Conservation (phyloP, 2,888 invertebrate species). For the Conus canariensis region DNA sequence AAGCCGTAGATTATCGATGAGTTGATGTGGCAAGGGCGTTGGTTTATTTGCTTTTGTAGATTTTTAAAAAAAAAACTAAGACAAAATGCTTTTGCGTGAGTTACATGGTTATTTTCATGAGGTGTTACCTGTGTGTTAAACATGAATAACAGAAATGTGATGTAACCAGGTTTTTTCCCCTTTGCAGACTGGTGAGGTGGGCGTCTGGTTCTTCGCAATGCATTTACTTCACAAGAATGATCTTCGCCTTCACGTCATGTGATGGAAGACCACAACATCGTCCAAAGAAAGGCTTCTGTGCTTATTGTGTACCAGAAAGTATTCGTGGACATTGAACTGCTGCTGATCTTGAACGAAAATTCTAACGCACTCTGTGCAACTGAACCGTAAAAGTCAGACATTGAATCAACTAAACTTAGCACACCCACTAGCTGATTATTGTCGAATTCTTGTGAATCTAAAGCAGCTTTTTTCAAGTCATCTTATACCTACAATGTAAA, state of each 20-base stretch:
- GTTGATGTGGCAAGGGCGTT: no score
- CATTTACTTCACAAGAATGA: constrained; percentile 5
- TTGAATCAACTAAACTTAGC: no score
- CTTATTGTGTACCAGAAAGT: neutral
- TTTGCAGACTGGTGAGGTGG: neutral
- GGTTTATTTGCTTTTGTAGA: no score
- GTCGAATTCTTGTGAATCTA: no score
- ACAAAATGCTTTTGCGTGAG: neutral
- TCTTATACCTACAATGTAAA: no score
- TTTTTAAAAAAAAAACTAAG: no score
- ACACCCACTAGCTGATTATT: no score
- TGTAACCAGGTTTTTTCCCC: neutral
- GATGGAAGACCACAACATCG: neutral
- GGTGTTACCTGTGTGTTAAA: neutral
- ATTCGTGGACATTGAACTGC: neutral
- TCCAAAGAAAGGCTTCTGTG: neutral
- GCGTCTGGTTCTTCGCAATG: neutral
- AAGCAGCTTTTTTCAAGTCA: no score
- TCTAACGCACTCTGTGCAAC: neutral
- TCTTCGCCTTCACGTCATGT: constrained; percentile 17
- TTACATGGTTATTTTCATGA: neutral
- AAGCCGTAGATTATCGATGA: no score
- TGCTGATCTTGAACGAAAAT: neutral
- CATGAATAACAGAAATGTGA: neutral
- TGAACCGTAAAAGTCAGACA: neutral